Percentiles rank a stretch among this genome's conserved stretches.
phyloP scores from a whole-genome alignment of 2,888 invertebrate genomes.

The Hedya salicella region DNA sequence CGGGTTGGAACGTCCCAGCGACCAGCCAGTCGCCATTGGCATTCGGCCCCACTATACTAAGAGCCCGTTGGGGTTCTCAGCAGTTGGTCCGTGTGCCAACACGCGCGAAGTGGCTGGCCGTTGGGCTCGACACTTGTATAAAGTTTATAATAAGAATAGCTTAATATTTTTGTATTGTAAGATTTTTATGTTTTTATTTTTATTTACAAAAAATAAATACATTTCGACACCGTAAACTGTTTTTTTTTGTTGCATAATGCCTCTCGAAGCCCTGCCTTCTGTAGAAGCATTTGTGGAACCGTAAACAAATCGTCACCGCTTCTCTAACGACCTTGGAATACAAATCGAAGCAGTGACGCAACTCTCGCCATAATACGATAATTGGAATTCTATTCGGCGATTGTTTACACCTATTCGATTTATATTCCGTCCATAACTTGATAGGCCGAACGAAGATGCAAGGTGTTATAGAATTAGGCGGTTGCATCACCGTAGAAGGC shows the following conservation, averaged over 20 bases:
- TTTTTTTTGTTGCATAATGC: background rate
- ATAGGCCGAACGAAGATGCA: constrained; percentile 26
- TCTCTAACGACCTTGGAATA: constrained; percentile 25
- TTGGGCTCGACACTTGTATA: constrained; percentile 79
- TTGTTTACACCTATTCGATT: constrained; percentile 39
- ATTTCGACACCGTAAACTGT: constrained; percentile 80
- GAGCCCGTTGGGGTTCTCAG: constrained; percentile 29
- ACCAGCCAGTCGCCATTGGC: constrained; percentile 71
- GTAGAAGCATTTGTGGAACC: background rate
- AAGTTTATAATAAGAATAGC: constrained; percentile 80
- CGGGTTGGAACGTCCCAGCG: constrained; percentile 70
- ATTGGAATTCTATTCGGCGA: constrained; percentile 39
- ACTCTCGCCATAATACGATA: constrained; percentile 27
- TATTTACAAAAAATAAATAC: constrained; percentile 82
- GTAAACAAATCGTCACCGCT: background rate
- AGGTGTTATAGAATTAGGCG: constrained; percentile 21
- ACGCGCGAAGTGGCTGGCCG: constrained; percentile 75
- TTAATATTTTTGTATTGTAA: constrained; percentile 70
- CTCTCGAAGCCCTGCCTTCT: background rate
- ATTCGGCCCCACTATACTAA: constrained; percentile 44
- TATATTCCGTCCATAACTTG: constrained; percentile 32
- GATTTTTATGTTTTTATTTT: constrained; percentile 77
- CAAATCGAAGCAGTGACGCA: constrained; percentile 30
- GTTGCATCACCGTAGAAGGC: constrained; percentile 33
- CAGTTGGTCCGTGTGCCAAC: constrained; percentile 30